Conservation (phyloP, 2,888 invertebrate genomes). For the Beris chalybata region DNA sequence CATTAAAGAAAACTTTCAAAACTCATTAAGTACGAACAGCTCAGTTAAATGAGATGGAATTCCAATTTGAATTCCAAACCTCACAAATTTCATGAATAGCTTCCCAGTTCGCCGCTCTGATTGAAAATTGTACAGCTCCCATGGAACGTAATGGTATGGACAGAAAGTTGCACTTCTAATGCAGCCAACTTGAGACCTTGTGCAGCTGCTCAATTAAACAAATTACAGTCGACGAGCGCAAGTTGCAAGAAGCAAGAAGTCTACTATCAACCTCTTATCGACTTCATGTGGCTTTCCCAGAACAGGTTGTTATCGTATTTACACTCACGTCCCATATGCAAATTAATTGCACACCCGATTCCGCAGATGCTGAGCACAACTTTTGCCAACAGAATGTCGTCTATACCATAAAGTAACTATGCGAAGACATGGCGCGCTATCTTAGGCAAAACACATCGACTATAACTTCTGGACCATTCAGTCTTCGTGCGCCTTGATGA, state of each 20-base stretch:
- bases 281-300: constrained; percentile 1
- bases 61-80: constrained; percentile 9
- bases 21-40: constrained; percentile 9
- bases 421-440: too few species aligned
- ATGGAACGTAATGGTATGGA: too few species aligned
- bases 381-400: too few species aligned
- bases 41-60: neutral
- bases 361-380: constrained; percentile 2
- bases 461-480: too few species aligned
- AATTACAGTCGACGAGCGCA: constrained; percentile 18
- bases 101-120: too few species aligned
- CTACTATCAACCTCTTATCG: constrained; percentile 18
- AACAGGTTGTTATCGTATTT: constrained; percentile 37
- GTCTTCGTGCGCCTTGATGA: too few species aligned
- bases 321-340: constrained; percentile 35
- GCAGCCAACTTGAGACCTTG: too few species aligned
- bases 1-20: constrained; percentile 29
- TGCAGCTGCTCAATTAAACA: constrained; percentile 14
- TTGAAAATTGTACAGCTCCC: too few species aligned
- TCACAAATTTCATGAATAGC: constrained; percentile 1
- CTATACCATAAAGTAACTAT: too few species aligned
- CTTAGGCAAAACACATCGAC: too few species aligned
- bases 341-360: constrained; percentile 32
- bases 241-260: neutral
- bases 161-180: too few species aligned